Base-by-base conservation (phyloP, 2,113 vertebrate genomes). In the Dissostichus mawsoni region DNA sequence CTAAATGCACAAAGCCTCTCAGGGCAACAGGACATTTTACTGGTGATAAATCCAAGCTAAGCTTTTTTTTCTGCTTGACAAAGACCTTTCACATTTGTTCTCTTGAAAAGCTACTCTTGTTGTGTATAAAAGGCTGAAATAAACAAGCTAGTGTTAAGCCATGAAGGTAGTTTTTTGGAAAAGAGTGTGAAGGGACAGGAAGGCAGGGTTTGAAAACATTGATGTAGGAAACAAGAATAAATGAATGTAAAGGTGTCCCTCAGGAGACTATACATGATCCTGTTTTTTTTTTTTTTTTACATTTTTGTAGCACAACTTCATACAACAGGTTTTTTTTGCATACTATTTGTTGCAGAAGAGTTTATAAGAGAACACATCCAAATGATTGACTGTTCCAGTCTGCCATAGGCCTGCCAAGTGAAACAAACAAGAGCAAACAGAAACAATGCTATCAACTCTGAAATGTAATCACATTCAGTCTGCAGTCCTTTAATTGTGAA, bases 351-450 rank as follows among this genome's bases (percentile, higher is more conserved):
- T 61, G 12, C 52, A 69, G 50, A 69, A 18, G 11, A 70, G 67
- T 59, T 17, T 56, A 14, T 13, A 1, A 33, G 48, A 66, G 5
- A 29, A 47, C 16, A 82, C 70, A 77, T 25, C n/a, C 62, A 67
- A 14, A 17, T 44, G 75, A 52, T 75, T 80, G 55, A 64, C 51
- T 53, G 16, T 69, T 13, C 23, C n/a, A 11, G 20, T 50, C 55
- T 77, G 64, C 61, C 52, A 72, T 65, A 51, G 63, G 71, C 64
- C 29, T 80, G 65, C 74, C 69, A 81, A 78, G 66, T 25, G 65
- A 85, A 82, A 78, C 81, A 81, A 65, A 44, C 47, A 62, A 3
- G 41, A 79, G 52, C 61, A 74, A 84, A 88, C 53, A 29, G 29
- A 29, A 29, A 29, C 29, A 29, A 0, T 62, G 47, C 55, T 25